Evolutionary conservation across 37 sponge, comb jelly and placozoan genomes (phyloP).

Genomic region (Petrosia ficiformis): DNA sequence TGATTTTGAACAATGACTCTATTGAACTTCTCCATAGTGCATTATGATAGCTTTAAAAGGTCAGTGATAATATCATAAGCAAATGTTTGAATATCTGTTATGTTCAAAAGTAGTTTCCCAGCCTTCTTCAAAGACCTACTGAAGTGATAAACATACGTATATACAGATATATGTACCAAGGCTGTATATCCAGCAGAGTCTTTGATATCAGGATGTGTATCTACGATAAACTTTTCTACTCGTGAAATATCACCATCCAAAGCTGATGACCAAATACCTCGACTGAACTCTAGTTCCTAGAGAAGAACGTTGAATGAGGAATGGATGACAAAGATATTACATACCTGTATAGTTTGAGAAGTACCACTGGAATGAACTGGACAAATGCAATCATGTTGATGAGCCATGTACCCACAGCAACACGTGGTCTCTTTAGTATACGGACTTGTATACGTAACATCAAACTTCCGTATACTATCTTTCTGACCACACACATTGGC

Average conservation of each 20-base stretch:
- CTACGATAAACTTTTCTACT: constrained; percentile 30
- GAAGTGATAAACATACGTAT: not conserved
- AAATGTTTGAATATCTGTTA: no score
- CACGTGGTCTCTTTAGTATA: no score
- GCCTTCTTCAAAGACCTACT: not conserved
- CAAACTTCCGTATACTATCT: no score
- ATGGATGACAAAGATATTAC: not conserved
- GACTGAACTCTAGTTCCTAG: constrained; percentile 77
- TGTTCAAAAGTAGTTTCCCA: no score
- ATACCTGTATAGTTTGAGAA: constrained; percentile 52
- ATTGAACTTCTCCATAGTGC: no score
- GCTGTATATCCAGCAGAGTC: constrained; percentile 83
- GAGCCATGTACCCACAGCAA: no score
- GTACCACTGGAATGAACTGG: constrained; percentile 9
- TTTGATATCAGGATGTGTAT: constrained; percentile 23
- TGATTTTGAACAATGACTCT: no score
- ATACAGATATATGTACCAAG: constrained; percentile 38
- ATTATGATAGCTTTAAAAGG: no score
- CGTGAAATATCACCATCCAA: constrained; percentile 62
- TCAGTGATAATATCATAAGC: no score
- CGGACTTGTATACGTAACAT: no score
- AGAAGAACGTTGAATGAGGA: not conserved
- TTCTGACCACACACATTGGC: no score
- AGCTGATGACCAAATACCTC: constrained; percentile 89
- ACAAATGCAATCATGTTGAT: constrained; percentile 28